These are phyloP conservation scores for Pycnomerus fuliginosus DNA, from an alignment of 2,888 invertebrate species.

Conservation along the genomic window DNA sequence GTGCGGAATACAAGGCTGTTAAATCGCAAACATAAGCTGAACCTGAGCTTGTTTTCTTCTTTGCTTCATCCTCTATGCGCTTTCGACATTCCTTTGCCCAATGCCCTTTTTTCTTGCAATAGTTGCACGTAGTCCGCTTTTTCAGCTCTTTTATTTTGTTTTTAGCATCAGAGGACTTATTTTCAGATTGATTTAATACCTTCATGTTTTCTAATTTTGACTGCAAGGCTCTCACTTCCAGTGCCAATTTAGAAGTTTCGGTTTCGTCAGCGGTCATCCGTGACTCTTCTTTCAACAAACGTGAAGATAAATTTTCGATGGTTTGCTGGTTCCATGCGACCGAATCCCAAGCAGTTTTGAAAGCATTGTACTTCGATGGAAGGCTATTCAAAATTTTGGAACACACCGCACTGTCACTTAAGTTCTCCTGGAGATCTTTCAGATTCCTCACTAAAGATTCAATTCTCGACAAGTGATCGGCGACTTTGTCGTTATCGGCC, in stretches of 20 bases:
- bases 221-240: slow-evolving; percentile 22
- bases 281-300: slow-evolving; percentile 25
- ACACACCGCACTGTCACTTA: slow-evolving; percentile 20
- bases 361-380: slow-evolving; percentile 14
- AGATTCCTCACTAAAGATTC: slow-evolving; percentile 19
- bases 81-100: slow-evolving; percentile 28
- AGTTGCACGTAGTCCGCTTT: slow-evolving; percentile 20
- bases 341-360: slow-evolving; percentile 26
- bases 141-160: slow-evolving; percentile 19
- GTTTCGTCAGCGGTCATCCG: slow-evolving; percentile 14
- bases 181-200: neutral
- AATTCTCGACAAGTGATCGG: slow-evolving; percentile 13
- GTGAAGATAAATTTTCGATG: slow-evolving; percentile 22
- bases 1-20: no score
- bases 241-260: slow-evolving; percentile 14
- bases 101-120: slow-evolving; percentile 24
- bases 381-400: slow-evolving; percentile 23
- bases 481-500: slow-evolving; percentile 17
- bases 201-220: slow-evolving; percentile 3
- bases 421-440: slow-evolving; percentile 16
- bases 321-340: slow-evolving; percentile 15
- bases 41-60: slow-evolving; percentile 6
- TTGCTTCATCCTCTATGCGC: slow-evolving; percentile 6
- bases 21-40: no score
- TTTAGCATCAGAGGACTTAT: no score